These are phyloP conservation scores for Brachyistius frenatus DNA, from an alignment of 2,113 vertebrate species.

Conservation along the genomic window DNA sequence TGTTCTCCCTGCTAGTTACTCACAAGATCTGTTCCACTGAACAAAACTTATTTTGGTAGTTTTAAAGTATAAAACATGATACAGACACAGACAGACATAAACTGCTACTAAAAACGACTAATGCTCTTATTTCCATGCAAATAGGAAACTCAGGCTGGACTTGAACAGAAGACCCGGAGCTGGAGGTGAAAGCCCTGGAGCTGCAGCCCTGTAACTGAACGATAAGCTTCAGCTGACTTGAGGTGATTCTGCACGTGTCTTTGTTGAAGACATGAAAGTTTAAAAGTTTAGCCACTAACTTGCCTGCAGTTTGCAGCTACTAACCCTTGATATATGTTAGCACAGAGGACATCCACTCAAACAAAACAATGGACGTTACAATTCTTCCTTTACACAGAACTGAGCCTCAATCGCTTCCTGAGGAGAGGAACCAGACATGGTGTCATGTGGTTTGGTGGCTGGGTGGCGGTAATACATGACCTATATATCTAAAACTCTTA, in stretches of 20 bases:
- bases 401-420: neutral
- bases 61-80: neutral
- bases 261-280: neutral
- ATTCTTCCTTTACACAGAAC: neutral
- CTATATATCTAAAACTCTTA: neutral
- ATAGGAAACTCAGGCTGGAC: too few species aligned
- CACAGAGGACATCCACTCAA: too few species aligned
- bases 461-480: neutral
- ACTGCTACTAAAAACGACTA: neutral
- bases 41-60: neutral
- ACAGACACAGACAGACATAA: neutral
- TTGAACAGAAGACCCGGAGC: too few species aligned
- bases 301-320: neutral
- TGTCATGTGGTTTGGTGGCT: conserved; percentile 15
- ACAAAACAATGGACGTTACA: too few species aligned
- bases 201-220: neutral
- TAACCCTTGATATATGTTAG: too few species aligned
- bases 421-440: conserved; percentile 12
- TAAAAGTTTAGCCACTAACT: neutral
- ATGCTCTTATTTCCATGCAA: neutral
- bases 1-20: neutral
- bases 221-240: neutral
- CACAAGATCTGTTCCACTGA: neutral
- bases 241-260: neutral
- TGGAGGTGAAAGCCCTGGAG: neutral